Percentiles rank a stretch among this genome's conserved stretches.
These are phyloP conservation scores for Drosophila orosa DNA, from an alignment of 1,140 invertebrate genomes.

Conservation along the genomic window DNA sequence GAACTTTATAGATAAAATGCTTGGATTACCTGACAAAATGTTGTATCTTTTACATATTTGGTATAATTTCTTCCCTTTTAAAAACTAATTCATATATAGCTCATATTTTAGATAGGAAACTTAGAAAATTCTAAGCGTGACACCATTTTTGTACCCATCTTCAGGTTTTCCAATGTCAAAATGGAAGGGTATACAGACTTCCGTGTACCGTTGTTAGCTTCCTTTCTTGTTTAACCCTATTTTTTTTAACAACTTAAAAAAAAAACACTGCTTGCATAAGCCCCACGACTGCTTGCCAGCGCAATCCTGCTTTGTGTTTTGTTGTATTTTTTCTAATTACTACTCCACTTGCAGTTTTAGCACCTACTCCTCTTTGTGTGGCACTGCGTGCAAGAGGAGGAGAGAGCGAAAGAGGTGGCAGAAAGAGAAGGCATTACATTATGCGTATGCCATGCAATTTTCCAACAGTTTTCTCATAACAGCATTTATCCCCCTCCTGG, in stretches of 20 bases:
- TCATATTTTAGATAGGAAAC: background rate
- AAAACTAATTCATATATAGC: background rate
- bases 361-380: conserved; percentile 19
- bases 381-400: background rate
- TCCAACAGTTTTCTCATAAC: conserved; percentile 14
- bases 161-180: background rate
- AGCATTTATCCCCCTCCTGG: background rate
- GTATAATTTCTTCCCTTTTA: background rate
- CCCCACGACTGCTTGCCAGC: background rate
- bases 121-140: background rate
- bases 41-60: background rate
- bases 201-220: too few species aligned
- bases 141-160: background rate
- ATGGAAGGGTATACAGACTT: too few species aligned
- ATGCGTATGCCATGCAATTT: conserved; percentile 35
- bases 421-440: conserved; percentile 1
- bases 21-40: background rate
- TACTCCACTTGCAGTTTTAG: conserved; percentile 26
- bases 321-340: conserved; percentile 17
- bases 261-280: background rate
- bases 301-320: background rate
- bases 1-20: too few species aligned
- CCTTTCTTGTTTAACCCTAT: background rate
- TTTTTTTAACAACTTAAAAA: background rate
- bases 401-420: background rate